A percentile compares a stretch with the other conserved stretches of the same genome.
These are phyloP conservation scores for Aphis craccivora DNA, from an alignment of 1,140 invertebrate genomes.

Conservation along the genomic window DNA sequence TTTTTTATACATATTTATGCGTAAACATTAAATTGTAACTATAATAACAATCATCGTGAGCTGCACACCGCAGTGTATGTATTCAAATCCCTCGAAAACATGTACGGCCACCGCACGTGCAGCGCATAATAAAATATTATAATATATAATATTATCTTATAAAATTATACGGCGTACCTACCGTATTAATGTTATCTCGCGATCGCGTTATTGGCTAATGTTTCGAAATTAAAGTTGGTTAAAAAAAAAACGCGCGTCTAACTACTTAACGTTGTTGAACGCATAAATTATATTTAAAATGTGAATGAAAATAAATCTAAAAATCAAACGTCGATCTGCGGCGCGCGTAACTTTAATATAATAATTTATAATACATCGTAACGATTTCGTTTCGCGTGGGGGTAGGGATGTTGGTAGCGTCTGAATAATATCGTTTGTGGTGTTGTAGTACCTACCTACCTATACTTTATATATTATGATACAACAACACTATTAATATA, in stretches of 20 bases:
- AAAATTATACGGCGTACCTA: neutral
- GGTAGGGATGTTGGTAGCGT: neutral
- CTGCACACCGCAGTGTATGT: neutral
- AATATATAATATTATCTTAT: neutral
- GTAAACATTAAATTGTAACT: neutral
- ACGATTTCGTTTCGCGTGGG: neutral
- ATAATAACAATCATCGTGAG: neutral
- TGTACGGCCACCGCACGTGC: neutral
- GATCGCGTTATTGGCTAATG: neutral
- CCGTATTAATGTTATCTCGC: neutral
- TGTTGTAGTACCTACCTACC: neutral
- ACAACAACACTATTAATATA: neutral
- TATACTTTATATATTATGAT: neutral
- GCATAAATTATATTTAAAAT: neutral
- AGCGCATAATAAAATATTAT: neutral
- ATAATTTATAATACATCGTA: conserved; percentile 19
- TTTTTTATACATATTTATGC: neutral
- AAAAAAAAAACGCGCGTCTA: neutral
- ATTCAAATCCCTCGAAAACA: neutral
- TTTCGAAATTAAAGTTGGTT: neutral
- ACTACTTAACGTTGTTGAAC: neutral
- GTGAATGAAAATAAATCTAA: neutral
- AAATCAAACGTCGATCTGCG: neutral
- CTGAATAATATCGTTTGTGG: neutral
- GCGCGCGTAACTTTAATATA: neutral